Base-by-base conservation (phyloP, 1,140 invertebrate genomes). In the Euglossa dilemma region DNA sequence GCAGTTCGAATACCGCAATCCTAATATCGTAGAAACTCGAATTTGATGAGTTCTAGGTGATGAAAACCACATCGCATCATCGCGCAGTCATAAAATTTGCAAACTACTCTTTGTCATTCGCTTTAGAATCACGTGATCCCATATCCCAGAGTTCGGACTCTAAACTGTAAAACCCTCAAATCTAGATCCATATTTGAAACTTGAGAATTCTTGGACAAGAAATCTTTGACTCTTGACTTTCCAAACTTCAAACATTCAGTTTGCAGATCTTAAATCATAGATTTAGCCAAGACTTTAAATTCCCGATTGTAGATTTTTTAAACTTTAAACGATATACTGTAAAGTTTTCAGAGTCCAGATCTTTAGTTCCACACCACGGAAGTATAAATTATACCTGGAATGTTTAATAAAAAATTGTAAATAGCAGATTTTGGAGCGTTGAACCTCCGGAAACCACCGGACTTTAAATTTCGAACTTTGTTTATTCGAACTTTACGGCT, bases 401-500 rank as follows among this genome's bases (percentile, higher is more conserved):
- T 9, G 0, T 4, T 36, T 11, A 8, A 36, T 20, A 63, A 63
- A 18, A 20, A 16, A 63, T 43, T 8, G 18, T 11, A 52, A 3
- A 14, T 4, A 5, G 0, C 3, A 11, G 36, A 20, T 18, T 36
- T 36, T 0, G 11, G 36, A 63, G 9, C 36, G 20, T 1, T 9
- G 14, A 16, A 12, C 0, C n/a, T 0, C 36, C 36, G 36, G 12
- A n/a, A 61, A 61, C 0, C 2, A 14, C 0, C 0, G 7, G 25
- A 61, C 0, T 0, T 2, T 12, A 6, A 14, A 16, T 25, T 6
- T 25, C 6, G 25, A 25, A 61, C 6, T n/a, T 7, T 52, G 14
- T 3, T 4, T 36, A 36, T 36, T 36, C 36, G 36, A 36, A 52
- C 6, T 9, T 16, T 12, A 0, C 16, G 16, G 16, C 5, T 52